Evolutionary conservation across 2,797 vertebrate species (phyloP).

Genomic region (Mus minutoides): DNA sequence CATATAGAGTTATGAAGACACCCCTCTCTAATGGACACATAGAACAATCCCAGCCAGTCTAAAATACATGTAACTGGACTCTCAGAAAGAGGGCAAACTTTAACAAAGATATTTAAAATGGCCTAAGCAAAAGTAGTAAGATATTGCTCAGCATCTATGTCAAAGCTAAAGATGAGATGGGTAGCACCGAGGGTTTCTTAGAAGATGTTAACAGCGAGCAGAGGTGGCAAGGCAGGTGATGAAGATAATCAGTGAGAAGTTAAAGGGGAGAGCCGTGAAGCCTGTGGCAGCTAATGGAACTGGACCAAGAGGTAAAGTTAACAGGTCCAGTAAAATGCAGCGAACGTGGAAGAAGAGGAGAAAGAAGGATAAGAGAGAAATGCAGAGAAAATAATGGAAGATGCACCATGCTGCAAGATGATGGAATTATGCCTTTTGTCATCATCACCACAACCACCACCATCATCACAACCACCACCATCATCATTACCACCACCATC

Average conservation of each 20-base stretch:
- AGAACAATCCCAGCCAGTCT: neutral
- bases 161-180: neutral
- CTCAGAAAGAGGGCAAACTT: neutral
- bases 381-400: neutral
- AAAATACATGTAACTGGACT: neutral
- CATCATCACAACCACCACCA: no score
- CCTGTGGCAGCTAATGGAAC: neutral
- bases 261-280: neutral
- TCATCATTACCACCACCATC: fast-evolving
- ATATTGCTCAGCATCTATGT: neutral
- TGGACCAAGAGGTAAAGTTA: neutral
- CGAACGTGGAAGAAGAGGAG: neutral
- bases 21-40: no score
- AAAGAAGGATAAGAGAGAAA: neutral
- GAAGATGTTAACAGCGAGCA: no score
- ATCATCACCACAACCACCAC: no score
- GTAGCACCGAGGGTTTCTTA: neutral
- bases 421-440: neutral
- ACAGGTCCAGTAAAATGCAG: neutral
- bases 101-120: neutral
- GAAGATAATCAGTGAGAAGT: neutral
- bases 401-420: neutral
- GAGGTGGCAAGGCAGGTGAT: neutral
- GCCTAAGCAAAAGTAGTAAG: neutral
- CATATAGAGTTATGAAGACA: neutral